Evolutionary conservation across 2,888 invertebrate genomes (phyloP).

Genomic region (Archips xylosteana): DNA sequence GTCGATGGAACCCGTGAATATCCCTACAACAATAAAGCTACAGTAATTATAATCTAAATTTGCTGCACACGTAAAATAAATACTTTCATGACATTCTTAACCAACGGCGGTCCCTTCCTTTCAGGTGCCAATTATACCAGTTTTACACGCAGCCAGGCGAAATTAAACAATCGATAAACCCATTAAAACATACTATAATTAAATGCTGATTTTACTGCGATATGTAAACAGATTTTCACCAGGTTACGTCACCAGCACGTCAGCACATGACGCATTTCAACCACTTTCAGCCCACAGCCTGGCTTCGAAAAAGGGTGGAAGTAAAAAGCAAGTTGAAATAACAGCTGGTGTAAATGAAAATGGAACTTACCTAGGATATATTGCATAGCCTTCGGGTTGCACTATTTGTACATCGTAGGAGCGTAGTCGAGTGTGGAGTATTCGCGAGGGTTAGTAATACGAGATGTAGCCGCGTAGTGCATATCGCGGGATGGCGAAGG

Average conservation of each 20-base stretch:
- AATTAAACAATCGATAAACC: background rate
- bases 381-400: constrained; percentile 23
- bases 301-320: constrained; percentile 43
- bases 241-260: constrained; percentile 67
- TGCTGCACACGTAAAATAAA: background rate
- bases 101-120: background rate
- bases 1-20: background rate
- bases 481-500: constrained; percentile 62
- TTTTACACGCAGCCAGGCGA: background rate
- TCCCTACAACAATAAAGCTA: no score
- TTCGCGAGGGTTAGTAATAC: constrained; percentile 36
- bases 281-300: constrained; percentile 49
- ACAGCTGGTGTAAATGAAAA: background rate
- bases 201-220: constrained; percentile 13
- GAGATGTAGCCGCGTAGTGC: constrained; percentile 62
- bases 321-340: background rate
- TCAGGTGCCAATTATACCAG: background rate
- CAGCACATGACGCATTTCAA: constrained; percentile 62
- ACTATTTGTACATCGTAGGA: constrained; percentile 40
- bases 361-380: constrained; percentile 34
- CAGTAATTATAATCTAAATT: no score
- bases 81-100: background rate
- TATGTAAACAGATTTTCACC: constrained; percentile 45
- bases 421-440: constrained; percentile 10
- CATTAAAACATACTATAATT: background rate